Conservation (phyloP, 2,797 vertebrate species). For the Spondyliosoma cantharus region DNA sequence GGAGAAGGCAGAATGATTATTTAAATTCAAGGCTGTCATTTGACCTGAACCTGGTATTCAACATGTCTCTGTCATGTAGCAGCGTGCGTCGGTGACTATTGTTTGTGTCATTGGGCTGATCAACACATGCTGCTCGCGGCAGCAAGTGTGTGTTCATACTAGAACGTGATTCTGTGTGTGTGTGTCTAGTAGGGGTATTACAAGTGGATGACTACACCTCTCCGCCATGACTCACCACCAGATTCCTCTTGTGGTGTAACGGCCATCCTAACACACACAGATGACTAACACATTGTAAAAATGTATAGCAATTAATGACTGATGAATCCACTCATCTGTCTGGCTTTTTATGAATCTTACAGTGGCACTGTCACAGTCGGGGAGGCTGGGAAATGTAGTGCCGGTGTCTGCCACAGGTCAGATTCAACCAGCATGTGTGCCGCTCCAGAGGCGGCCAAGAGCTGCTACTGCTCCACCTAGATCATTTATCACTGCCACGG, state of each 20-base stretch:
- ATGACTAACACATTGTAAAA: slow-evolving; percentile 54
- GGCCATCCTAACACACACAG: slow-evolving; percentile 48
- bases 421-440: slow-evolving; percentile 61
- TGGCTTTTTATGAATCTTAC: slow-evolving; percentile 42
- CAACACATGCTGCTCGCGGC: slow-evolving; percentile 56
- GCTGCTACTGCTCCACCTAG: slow-evolving; percentile 71
- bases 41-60: slow-evolving; percentile 23
- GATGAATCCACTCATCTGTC: slow-evolving; percentile 48
- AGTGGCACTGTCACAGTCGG: slow-evolving; percentile 35
- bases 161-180: slow-evolving; percentile 27
- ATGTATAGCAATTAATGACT: slow-evolving; percentile 42
- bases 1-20: slow-evolving; percentile 13
- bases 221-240: slow-evolving; percentile 78
- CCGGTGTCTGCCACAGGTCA: slow-evolving; percentile 69
- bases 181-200: slow-evolving; percentile 63
- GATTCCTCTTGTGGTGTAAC: slow-evolving; percentile 70
- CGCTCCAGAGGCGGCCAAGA: slow-evolving; percentile 61
- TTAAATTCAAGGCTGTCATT: slow-evolving; percentile 41
- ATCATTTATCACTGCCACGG: slow-evolving; percentile 81
- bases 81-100: slow-evolving; percentile 42
- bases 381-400: slow-evolving; percentile 63
- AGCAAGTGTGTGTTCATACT: slow-evolving; percentile 47
- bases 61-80: slow-evolving; percentile 38
- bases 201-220: slow-evolving; percentile 79
- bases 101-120: slow-evolving; percentile 58